Conservation (phyloP, 2,888 invertebrate genomes). For the Zaprionus obscuricornis region DNA sequence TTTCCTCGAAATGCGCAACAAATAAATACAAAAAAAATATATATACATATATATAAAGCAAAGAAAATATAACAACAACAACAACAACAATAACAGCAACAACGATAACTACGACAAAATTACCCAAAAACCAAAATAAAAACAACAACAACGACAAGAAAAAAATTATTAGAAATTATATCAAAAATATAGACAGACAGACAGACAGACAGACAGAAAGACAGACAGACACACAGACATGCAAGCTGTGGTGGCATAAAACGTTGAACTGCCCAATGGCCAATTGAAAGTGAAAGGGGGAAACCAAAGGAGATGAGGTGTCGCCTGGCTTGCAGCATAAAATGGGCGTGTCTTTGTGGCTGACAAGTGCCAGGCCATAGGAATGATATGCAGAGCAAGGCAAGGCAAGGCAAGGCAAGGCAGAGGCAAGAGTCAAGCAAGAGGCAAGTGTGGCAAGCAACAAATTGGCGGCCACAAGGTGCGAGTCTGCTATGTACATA, state of each 20-base stretch:
- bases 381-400: conserved; percentile 29
- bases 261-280: conserved; percentile 57
- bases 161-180: too few relatives aligned
- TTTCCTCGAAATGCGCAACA: conserved; percentile 59
- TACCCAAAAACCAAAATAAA: conserved; percentile 22
- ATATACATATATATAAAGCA: conserved; percentile 28
- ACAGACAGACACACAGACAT: not conserved
- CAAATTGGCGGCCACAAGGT: too few relatives aligned
- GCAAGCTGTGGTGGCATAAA: not conserved
- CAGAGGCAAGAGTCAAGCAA: too few relatives aligned
- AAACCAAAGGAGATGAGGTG: conserved; percentile 14
- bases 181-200: not conserved
- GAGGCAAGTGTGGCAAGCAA: too few relatives aligned
- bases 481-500: too few relatives aligned
- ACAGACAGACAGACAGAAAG: not conserved
- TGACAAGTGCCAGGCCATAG: conserved; percentile 30
- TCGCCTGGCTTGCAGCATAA: conserved; percentile 1
- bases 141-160: not conserved
- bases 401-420: not conserved
- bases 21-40: conserved; percentile 62
- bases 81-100: too few relatives aligned
- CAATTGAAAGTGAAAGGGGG: conserved; percentile 71
- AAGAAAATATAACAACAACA: conserved; percentile 36
- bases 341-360: too few relatives aligned
- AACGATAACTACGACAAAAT: too few relatives aligned